phyloP scores from a whole-genome alignment of 2,113 vertebrate genomes.

The Notothenia coriiceps region DNA sequence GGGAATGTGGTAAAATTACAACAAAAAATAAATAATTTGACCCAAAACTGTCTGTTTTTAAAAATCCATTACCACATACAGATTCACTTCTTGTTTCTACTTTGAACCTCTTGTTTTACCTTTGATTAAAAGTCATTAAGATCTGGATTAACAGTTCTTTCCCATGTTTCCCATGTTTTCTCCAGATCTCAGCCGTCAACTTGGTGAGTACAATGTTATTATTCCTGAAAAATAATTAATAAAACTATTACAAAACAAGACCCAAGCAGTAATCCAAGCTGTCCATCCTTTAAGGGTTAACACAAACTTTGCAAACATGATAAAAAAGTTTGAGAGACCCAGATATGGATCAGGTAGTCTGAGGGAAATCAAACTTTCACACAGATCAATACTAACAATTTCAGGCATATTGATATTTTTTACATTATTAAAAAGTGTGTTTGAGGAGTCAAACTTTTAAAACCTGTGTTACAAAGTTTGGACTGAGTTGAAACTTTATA shows the following conservation, averaged over 20 bases:
- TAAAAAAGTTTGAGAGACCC: no score
- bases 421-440: not conserved
- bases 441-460: not conserved
- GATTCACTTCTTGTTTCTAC: not conserved
- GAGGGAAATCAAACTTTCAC: not conserved
- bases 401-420: not conserved
- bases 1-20: not conserved
- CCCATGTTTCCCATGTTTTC: constrained; percentile 7
- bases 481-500: no score
- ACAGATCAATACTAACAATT: not conserved
- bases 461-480: no score
- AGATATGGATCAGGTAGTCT: not conserved
- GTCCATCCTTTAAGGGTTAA: not conserved
- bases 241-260: not conserved
- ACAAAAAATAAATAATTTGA: not conserved
- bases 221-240: not conserved
- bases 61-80: not conserved
- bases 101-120: no score
- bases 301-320: not conserved
- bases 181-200: constrained; percentile 42
- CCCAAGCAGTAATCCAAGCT: no score
- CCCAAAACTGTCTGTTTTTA: not conserved
- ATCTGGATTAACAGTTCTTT: constrained; percentile 12
- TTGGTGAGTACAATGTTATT: constrained; percentile 28
- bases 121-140: not conserved